Evolutionary conservation across 2,888 invertebrate species (phyloP).

Genomic region (Orthosia incerta): DNA sequence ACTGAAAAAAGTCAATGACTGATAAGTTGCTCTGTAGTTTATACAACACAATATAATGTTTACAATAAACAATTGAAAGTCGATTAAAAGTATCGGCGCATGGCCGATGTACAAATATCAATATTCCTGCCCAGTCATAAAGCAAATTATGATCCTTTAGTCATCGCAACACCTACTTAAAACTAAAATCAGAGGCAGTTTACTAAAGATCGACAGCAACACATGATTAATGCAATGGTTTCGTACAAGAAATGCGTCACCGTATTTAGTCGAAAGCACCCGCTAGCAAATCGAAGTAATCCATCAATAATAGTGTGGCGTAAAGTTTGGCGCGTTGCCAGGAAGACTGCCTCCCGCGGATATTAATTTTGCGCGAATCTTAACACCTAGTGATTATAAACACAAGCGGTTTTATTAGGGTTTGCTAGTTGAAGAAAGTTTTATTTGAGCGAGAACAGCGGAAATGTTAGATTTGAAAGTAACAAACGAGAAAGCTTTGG

Average conservation of each 20-base stretch:
- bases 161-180: constrained; percentile 4
- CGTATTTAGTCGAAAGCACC: constrained; percentile 37
- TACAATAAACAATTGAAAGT: background rate
- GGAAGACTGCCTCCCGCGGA: constrained; percentile 34
- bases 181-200: constrained; percentile 2
- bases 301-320: constrained; percentile 43
- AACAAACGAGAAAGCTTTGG: background rate
- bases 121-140: background rate
- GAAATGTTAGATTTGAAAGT: background rate
- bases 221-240: constrained; percentile 24
- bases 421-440: background rate
- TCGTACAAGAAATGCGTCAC: constrained; percentile 40
- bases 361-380: constrained; percentile 64
- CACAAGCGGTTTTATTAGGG: constrained; percentile 42
- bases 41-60: too few relatives aligned
- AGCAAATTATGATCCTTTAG: background rate
- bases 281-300: constrained; percentile 43
- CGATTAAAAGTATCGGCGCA: background rate
- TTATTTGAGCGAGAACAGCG: background rate
- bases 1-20: background rate
- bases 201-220: constrained; percentile 24
- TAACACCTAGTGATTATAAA: constrained; percentile 64
- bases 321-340: constrained; percentile 46
- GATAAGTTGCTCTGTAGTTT: background rate
- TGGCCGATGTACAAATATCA: background rate